These are phyloP conservation scores for Baccha elongata DNA, from an alignment of 2,888 invertebrate species.

Conservation along the genomic window DNA sequence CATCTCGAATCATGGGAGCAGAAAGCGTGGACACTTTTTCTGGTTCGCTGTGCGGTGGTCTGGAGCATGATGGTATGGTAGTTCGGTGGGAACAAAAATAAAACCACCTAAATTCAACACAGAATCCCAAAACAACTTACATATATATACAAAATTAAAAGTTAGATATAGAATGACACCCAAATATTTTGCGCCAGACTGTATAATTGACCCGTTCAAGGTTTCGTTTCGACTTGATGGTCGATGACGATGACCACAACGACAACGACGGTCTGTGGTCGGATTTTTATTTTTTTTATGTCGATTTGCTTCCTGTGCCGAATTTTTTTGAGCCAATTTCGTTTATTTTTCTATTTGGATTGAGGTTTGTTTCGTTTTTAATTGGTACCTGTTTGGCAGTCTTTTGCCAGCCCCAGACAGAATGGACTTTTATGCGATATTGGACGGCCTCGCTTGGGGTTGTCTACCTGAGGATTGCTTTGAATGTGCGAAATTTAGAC, in stretches of 20 bases:
- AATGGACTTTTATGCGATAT: conserved; percentile 49
- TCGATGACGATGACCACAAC: conserved; percentile 1
- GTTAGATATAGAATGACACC: conserved; percentile 59
- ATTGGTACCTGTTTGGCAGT: conserved; percentile 72
- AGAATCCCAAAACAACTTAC: conserved; percentile 40
- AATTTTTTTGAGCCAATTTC: conserved; percentile 52
- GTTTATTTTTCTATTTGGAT: conserved; percentile 54
- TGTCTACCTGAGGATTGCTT: conserved; percentile 53
- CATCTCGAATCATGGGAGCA: conserved; percentile 44
- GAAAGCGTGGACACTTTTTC: conserved; percentile 45
- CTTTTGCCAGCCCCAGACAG: conserved; percentile 61
- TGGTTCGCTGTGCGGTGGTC: conserved; percentile 34
- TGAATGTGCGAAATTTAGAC: conserved; percentile 32
- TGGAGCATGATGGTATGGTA: conserved; percentile 13
- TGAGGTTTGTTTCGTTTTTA: conserved; percentile 69
- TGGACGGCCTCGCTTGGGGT: conserved; percentile 52
- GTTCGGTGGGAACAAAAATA: conserved; percentile 49
- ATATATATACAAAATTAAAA: conserved; percentile 21
- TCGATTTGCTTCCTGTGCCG: conserved; percentile 59
- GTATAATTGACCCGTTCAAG: conserved; percentile 73
- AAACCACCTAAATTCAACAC: conserved; percentile 5
- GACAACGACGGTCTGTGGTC: conserved; percentile 21
- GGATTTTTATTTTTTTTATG: conserved; percentile 4
- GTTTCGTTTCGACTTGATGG: conserved; percentile 41
- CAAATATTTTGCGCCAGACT: conserved; percentile 69